Evolutionary conservation across 2,797 vertebrate genomes (phyloP).

Genomic region (Mus spretus): DNA sequence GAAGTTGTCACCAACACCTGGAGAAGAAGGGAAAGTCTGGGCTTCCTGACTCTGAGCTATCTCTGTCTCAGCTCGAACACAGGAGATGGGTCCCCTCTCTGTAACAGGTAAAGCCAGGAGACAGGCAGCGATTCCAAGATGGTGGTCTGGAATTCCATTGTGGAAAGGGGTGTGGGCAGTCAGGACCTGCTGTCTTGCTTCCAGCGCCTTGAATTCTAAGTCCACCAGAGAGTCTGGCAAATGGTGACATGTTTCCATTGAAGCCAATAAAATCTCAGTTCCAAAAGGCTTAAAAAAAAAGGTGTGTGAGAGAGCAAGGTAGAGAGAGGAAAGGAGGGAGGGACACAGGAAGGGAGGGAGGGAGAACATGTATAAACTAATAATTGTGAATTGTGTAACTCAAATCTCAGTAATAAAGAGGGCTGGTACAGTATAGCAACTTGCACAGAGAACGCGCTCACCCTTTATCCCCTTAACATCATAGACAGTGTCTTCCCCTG

Average conservation of each 20-base stretch:
- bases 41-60: not conserved
- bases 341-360: not conserved
- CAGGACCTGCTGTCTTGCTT: not conserved
- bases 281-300: not conserved
- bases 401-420: not conserved
- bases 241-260: not conserved
- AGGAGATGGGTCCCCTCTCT: not conserved
- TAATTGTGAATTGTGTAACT: not conserved
- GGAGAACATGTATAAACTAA: not conserved
- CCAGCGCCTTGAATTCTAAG: not conserved
- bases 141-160: not conserved
- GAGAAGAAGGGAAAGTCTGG: not conserved
- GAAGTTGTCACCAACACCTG: not conserved
- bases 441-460: not conserved
- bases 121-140: not conserved
- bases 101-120: not conserved
- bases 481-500: not conserved
- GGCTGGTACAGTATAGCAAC: not conserved
- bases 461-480: too few relatives aligned
- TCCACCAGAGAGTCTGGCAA: not conserved
- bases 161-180: not conserved
- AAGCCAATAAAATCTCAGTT: not conserved
- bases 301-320: too few relatives aligned
- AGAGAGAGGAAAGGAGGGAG: too few relatives aligned
- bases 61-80: not conserved